Percentiles rank a stretch among this genome's conserved stretches.
phyloP scores from a whole-genome alignment of 2,113 vertebrate species.

The Reinhardtius hippoglossoides region DNA sequence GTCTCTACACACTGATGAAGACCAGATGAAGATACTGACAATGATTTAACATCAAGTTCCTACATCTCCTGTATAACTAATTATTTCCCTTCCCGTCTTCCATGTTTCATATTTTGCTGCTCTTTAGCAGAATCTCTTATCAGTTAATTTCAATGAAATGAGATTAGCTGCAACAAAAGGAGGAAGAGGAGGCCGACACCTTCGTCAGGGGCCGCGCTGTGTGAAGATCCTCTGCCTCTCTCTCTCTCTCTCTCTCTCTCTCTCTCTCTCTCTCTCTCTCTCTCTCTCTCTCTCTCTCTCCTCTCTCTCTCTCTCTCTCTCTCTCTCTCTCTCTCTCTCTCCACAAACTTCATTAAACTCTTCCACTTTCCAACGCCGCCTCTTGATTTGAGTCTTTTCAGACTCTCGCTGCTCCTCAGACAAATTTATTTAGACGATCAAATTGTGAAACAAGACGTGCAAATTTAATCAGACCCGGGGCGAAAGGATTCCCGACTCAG shows the following conservation, averaged over 20 bases:
- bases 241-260: slow-evolving; percentile 31
- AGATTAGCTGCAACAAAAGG: neutral
- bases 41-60: no score
- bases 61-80: no score
- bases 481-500: no score
- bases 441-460: neutral
- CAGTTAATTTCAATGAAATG: slow-evolving; percentile 16
- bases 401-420: no score
- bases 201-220: slow-evolving; percentile 28
- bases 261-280: slow-evolving; percentile 23
- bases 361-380: neutral
- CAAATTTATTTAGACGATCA: neutral
- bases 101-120: neutral
- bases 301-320: slow-evolving; percentile 29
- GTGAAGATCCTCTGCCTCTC: slow-evolving; percentile 44
- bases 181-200: slow-evolving; percentile 17
- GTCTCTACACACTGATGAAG: neutral
- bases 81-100: neutral
- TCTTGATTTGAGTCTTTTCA: no score
- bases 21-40: neutral
- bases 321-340: slow-evolving; percentile 27
- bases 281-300: slow-evolving; percentile 34
- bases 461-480: no score
- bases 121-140: slow-evolving; percentile 7
- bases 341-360: slow-evolving; percentile 44